A percentile compares a stretch with the other conserved stretches of the same genome.
phyloP scores from a whole-genome alignment of 2,113 vertebrate genomes.

The Leucosticte australis region DNA sequence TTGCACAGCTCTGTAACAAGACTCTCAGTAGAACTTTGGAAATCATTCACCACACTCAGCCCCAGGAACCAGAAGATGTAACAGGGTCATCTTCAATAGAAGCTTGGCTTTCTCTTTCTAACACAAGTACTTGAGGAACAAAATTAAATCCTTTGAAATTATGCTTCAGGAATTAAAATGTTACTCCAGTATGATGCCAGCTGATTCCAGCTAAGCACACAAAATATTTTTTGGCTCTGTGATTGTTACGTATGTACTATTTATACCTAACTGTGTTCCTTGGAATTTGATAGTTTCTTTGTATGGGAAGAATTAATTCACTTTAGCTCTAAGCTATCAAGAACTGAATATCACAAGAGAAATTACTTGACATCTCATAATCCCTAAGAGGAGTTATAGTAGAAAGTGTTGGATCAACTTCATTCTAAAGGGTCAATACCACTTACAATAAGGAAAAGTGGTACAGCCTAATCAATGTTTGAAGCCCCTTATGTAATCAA shows the following conservation, averaged over 20 bases:
- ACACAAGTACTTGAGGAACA: neutral
- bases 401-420: slow-evolving; percentile 53
- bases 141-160: neutral
- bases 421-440: slow-evolving; percentile 53
- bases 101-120: neutral
- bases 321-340: slow-evolving; percentile 59
- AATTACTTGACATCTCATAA: slow-evolving; percentile 59
- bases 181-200: neutral
- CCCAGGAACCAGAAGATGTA: neutral
- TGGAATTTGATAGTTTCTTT: slow-evolving; percentile 63
- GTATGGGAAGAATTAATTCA: slow-evolving; percentile 65
- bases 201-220: slow-evolving; percentile 20
- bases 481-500: slow-evolving; percentile 54
- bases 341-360: slow-evolving; percentile 47
- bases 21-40: neutral
- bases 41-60: neutral
- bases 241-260: neutral
- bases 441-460: slow-evolving; percentile 39
- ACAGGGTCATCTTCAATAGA: accelerated
- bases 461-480: slow-evolving; percentile 51
- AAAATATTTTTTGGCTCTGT: neutral
- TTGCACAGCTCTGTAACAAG: neutral
- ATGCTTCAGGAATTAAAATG: neutral
- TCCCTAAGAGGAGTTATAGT: slow-evolving; percentile 36
- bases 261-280: slow-evolving; percentile 23